Conservation (phyloP, 2,113 vertebrate genomes). For the Hepsetus odoe region DNA sequence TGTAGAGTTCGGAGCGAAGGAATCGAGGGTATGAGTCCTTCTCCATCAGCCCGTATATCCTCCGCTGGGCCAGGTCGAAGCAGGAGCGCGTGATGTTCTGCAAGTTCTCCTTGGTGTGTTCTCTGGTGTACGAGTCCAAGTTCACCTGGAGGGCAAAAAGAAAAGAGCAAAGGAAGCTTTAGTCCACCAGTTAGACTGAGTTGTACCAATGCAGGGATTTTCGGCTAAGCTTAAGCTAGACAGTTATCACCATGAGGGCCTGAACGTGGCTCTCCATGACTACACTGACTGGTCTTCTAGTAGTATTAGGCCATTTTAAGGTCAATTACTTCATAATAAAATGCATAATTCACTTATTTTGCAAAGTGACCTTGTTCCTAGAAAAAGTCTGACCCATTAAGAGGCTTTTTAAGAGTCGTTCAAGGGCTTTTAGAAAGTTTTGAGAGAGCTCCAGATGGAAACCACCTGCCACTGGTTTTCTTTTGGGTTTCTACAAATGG, state of each 20-base stretch:
- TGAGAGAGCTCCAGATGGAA: not conserved
- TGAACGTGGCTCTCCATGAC: too few relatives aligned
- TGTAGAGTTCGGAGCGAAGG: slow-evolving; percentile 94
- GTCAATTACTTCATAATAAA: too few relatives aligned
- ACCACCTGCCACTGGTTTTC: slow-evolving; percentile 4
- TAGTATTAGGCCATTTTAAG: too few relatives aligned
- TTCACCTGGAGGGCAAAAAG: slow-evolving; percentile 82
- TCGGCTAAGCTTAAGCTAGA: not conserved
- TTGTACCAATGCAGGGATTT: not conserved
- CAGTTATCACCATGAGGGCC: too few relatives aligned
- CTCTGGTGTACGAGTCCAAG: slow-evolving; percentile 92
- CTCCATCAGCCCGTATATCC: slow-evolving; percentile 98
- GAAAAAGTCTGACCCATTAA: too few relatives aligned
- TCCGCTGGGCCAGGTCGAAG: slow-evolving; percentile 93
- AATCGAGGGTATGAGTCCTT: slow-evolving; percentile 98
- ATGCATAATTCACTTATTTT: too few relatives aligned
- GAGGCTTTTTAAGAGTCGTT: not conserved
- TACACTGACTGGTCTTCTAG: too few relatives aligned
- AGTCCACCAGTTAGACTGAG: not conserved
- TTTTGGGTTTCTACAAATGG: slow-evolving; percentile 28
- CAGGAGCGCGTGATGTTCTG: slow-evolving; percentile 88
- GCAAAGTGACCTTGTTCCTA: too few relatives aligned
- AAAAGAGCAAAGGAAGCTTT: slow-evolving; percentile 8
- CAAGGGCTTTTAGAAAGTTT: not conserved
- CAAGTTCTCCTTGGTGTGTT: slow-evolving; percentile 96